Base-by-base conservation (phyloP, 2,797 vertebrate species). In the Rhinella marina region DNA sequence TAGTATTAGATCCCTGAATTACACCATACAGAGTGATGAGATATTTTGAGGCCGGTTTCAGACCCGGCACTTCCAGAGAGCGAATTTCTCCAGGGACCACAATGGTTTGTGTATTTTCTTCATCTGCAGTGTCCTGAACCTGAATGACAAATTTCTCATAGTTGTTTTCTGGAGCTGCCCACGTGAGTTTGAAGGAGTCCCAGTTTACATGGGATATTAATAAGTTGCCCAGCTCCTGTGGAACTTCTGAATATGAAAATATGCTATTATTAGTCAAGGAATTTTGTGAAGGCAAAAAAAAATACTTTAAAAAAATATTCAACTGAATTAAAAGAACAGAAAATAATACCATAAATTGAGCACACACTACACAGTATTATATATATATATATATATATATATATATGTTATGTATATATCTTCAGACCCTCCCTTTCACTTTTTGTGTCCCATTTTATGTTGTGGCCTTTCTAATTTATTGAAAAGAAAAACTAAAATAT, bases 141-240 rank as follows among this genome's bases (percentile, higher is more conserved):
- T 98, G 96, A 92, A 98, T 91, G 91, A 98, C 92, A 97, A 98
- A 99, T 94, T 88, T 95, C 92, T 98, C 96, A 95, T 94, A 99
- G 79, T 94, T 93, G 88, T 94, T 95, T 0, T 93, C 94, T 0
- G 91, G 90, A 82, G 95, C 95, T 23, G 90, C 96, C 98, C 98
- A 99, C 93, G 95, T 95, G 89, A 96, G 94, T 92, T 93, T 97
- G 94, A 97, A 95, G 91, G 95, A 92, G 92, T 96, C 95, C 96
- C 97, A 97, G 92, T 94, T 95, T 91, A 94, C 86, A 92, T 95
- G 92, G 87, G 95, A 95, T 23, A 97, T 92, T 56, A 94, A 93
- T 76, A 99, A 91, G 87, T 94, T 91, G 87, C 95, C 94, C 93
- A 97, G 94, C 91, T 92, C 86, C 10, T 96, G 96, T 90, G 93